Evolutionary conservation across 2,888 invertebrate genomes (phyloP), one percentile per base, ranked within the genome.

Genomic region (Charanyca ferruginea): DNA sequence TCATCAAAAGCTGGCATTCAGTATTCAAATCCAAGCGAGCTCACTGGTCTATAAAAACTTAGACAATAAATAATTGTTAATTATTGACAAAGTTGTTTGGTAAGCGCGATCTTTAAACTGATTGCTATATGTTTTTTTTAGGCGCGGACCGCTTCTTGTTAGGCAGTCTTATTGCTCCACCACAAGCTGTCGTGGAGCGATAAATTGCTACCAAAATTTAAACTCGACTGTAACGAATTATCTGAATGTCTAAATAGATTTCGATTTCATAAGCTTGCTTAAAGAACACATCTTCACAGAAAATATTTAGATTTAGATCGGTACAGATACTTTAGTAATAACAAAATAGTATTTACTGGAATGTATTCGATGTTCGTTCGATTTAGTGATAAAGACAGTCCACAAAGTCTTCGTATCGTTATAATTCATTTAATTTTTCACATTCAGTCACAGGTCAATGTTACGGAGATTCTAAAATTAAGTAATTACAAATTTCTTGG

Each of bases 361-460:
- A 90, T 90, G 87, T 81, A 68, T 89, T 92, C 92, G 91, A 91
- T 92, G 91, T 90, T 65, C 62, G 64, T 87, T 85, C 86, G 86
- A 67, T 81, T 69, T 28, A 18, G 11, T 44, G 23, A 28, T 35
- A 45, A 59, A 42, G 53, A 45, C 47, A 57, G 52, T 42, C 51
- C 45, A 47, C 13, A 16, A 35, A 35, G 13, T 9, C n/a, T n/a
- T n/a, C n/a, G n/a, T n/a, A n/a, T n/a, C n/a, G n/a, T 9, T 32
- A 32, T 32, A 9, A 32, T 11, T 20, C 9, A 63, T 20, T 41
- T 16, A 16, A 16, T 38, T 38, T 16, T 16, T 16, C 5, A 41
- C 41, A 38, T 16, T 38, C 35, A 35, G 11, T 35, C 11, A n/a
- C 35, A 38, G 13, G 13, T 38, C 16, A 42, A 42, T 42, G 32